Percentiles rank a stretch among this genome's conserved stretches.
Conservation (phyloP, 2,113 vertebrate species). For the Odontophorus gujanensis region DNA sequence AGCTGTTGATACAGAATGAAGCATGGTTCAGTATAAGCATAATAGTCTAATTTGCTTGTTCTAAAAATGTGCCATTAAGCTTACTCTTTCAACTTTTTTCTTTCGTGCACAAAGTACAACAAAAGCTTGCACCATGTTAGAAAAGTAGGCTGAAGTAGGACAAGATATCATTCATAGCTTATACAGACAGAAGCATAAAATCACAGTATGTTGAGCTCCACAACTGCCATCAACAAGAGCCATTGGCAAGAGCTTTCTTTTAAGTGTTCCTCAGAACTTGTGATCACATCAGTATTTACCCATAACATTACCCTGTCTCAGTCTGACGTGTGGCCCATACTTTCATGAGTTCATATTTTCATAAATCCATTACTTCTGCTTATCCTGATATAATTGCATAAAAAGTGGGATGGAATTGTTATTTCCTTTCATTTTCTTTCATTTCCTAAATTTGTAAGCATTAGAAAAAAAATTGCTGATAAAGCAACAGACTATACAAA, state of each 20-base stretch:
- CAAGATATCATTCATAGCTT: neutral
- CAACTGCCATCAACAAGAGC: neutral
- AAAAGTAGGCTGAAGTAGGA: neutral
- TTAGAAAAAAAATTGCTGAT: neutral
- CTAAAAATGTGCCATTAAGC: neutral
- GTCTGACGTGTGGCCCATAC: too few relatives aligned
- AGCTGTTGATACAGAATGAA: neutral
- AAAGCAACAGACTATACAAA: conserved; percentile 21
- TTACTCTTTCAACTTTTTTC: neutral
- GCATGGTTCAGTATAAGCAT: neutral
- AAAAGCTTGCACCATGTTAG: neutral
- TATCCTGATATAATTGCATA: neutral
- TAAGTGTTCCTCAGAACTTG: conserved; percentile 6
- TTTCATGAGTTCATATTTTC: neutral
- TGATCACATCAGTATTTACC: conserved; percentile 12
- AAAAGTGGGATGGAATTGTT: neutral
- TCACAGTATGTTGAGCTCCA: neutral
- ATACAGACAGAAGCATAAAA: neutral
- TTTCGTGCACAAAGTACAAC: neutral
- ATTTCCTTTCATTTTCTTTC: neutral
- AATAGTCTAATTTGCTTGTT: neutral
- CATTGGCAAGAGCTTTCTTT: neutral
- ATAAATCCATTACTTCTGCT: neutral
- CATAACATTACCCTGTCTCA: neutral
- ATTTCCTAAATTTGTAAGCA: neutral